phyloP scores from a whole-genome alignment of 2,888 invertebrate genomes.

The Enchytraeus crypticus region DNA sequence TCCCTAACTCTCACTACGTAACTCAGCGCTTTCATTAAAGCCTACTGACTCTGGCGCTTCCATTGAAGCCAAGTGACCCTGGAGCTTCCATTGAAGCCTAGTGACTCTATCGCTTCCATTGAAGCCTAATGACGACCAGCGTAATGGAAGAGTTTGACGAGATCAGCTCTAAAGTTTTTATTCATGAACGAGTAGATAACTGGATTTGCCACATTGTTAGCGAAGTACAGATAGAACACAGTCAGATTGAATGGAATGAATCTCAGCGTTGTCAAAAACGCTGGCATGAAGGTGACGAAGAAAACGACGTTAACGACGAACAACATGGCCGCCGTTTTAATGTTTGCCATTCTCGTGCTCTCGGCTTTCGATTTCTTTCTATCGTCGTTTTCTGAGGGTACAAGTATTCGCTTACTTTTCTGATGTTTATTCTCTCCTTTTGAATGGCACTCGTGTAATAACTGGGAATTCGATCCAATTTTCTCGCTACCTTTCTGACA shows the following conservation, averaged over 20 bases:
- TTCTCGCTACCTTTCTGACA: neutral
- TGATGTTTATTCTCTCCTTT: too few relatives aligned
- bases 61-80: too few relatives aligned
- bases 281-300: slow-evolving; percentile 42
- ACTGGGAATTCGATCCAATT: too few relatives aligned
- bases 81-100: too few relatives aligned
- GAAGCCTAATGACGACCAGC: too few relatives aligned
- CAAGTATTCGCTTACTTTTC: neutral
- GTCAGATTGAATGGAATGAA: slow-evolving; percentile 31
- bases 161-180: slow-evolving; percentile 44
- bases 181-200: slow-evolving; percentile 49
- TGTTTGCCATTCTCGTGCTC: slow-evolving; percentile 32
- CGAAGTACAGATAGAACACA: slow-evolving; percentile 46
- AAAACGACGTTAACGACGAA: slow-evolving; percentile 46
- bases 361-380: slow-evolving; percentile 15
- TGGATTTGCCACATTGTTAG: slow-evolving; percentile 48
- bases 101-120: too few relatives aligned
- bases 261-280: slow-evolving; percentile 38
- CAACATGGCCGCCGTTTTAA: slow-evolving; percentile 45
- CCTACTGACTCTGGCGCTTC: too few relatives aligned
- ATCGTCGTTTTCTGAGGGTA: neutral
- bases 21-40: too few relatives aligned
- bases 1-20: too few relatives aligned
- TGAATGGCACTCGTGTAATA: too few relatives aligned
- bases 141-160: too few relatives aligned